phyloP scores from a whole-genome alignment of 2,797 vertebrate species.

The Platyrinchus mystaceus region DNA sequence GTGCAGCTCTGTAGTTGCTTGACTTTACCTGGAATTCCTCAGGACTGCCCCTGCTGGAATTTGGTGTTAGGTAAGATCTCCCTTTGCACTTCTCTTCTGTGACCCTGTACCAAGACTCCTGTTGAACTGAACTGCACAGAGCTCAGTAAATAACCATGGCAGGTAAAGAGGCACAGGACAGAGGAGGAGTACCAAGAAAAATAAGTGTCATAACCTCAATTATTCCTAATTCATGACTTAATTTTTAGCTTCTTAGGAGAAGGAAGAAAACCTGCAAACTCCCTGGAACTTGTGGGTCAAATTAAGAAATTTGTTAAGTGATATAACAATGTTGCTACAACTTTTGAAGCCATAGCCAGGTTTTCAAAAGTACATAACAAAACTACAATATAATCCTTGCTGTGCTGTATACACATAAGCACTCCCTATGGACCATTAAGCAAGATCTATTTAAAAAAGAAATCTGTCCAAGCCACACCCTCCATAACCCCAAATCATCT shows the following conservation, averaged over 20 bases:
- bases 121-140: neutral
- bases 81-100: neutral
- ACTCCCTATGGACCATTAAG: neutral
- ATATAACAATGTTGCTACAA: rapidly evolving
- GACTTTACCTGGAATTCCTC: neutral
- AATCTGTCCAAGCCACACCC: neutral
- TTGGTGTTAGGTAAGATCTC: neutral
- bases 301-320: neutral
- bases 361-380: neutral
- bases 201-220: neutral
- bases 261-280: neutral
- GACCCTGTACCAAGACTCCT: neutral
- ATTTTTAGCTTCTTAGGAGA: neutral
- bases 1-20: neutral
- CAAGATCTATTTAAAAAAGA: neutral
- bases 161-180: neutral
- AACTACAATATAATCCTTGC: neutral
- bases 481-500: neutral
- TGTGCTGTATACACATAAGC: neutral
- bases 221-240: neutral
- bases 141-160: neutral
- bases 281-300: neutral
- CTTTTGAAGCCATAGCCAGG: neutral
- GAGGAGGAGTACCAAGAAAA: neutral
- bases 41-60: neutral